Evolutionary conservation across 2,797 vertebrate genomes (phyloP).

Genomic region (Pseudochaenichthys georgianus): DNA sequence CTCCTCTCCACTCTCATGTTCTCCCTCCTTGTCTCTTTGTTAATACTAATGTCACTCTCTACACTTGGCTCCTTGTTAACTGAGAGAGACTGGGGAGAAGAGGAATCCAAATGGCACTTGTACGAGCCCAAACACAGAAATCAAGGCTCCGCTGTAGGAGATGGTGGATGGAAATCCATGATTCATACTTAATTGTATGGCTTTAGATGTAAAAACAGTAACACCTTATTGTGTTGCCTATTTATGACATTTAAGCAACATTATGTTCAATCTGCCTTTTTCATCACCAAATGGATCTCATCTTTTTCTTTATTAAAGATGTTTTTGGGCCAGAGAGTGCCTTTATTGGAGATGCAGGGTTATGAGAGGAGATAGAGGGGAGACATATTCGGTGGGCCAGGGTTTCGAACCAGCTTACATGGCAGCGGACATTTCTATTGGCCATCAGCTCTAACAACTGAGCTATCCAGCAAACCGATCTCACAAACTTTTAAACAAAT

Average conservation of each 20-base stretch:
- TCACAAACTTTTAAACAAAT: background rate
- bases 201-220: background rate
- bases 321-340: no score
- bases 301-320: background rate
- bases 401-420: no score
- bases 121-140: background rate
- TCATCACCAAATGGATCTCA: background rate
- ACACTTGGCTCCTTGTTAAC: background rate
- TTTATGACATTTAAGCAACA: background rate
- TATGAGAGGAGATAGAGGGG: no score
- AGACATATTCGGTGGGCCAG: no score
- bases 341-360: no score
- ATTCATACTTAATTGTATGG: background rate
- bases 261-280: background rate
- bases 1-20: conserved; percentile 25
- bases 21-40: background rate
- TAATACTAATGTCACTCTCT: conserved; percentile 45
- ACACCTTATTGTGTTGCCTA: background rate
- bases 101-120: conserved; percentile 17
- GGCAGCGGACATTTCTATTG: no score
- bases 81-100: conserved; percentile 14
- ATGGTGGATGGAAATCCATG: background rate
- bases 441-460: no score
- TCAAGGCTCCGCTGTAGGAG: background rate
- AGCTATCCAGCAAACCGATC: background rate